Percentiles rank a stretch among this genome's conserved stretches.
Evolutionary conservation across 2,113 vertebrate genomes (phyloP).

Genomic region (Anguilla rostrata): DNA sequence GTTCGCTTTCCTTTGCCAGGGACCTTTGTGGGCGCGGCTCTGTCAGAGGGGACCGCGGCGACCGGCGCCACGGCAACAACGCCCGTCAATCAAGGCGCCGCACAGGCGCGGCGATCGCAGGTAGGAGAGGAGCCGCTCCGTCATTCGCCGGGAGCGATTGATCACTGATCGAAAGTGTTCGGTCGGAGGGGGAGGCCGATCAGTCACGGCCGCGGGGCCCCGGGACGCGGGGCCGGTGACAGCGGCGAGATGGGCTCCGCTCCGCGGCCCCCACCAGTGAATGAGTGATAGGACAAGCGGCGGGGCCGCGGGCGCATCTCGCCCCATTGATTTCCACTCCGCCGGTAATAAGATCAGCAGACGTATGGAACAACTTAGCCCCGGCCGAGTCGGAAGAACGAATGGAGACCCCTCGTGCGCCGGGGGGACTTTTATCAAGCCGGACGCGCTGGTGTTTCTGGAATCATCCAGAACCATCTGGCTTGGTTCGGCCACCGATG

Average conservation of each 20-base stretch:
- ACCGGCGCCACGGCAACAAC: not conserved
- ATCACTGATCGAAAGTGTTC: conserved; percentile 77
- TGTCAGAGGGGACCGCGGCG: not conserved
- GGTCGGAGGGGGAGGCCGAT: conserved; percentile 79
- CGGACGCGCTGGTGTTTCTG: conserved; percentile 53
- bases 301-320: conserved; percentile 88
- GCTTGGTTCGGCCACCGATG: not conserved
- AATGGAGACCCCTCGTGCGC: conserved; percentile 47
- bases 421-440: conserved; percentile 39
- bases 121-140: not conserved
- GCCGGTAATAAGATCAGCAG: conserved; percentile 92
- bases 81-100: not conserved
- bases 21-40: not conserved
- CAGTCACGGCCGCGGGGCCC: conserved; percentile 75
- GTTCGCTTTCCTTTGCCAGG: not conserved
- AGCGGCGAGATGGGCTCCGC: conserved; percentile 80
- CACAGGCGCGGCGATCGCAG: not conserved
- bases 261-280: conserved; percentile 83
- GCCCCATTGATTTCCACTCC: conserved; percentile 97
- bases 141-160: conserved; percentile 74
- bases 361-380: conserved; percentile 79
- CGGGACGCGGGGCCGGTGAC: conserved; percentile 83
- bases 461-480: too few species aligned
- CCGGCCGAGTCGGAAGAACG: conserved; percentile 62
- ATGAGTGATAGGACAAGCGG: conserved; percentile 97